Evolutionary conservation across 2,113 vertebrate genomes (phyloP), one percentile per base, ranked within the genome.

Genomic region (Paradoxurus hermaphroditus): DNA sequence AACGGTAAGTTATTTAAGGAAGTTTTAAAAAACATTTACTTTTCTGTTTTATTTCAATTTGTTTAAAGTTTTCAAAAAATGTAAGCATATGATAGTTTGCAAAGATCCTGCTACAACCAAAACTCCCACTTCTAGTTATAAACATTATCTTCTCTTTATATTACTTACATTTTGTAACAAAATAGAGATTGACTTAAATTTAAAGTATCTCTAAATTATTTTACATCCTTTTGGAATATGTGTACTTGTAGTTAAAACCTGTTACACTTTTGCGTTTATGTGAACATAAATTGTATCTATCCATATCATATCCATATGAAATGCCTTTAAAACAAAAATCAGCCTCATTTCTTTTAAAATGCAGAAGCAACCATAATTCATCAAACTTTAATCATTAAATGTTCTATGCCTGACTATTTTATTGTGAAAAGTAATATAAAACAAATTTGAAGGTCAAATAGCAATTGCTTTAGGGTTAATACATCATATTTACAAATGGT

Each of bases 41-140:
- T 99, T 99, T 98, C 98, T 99, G 99, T 96, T 99, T 99, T 98
- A 99, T 98, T 99, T 99, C 99, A 99, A 98, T 98, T 99, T 99
- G 98, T 98, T 98, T 98, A 98, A 99, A 99, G 98, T 95, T 98
- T 97, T 97, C 90, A 93, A 98, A 98, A 99, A 99, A 99, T 98
- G 98, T 98, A 98, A 98, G 97, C 98, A 99, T 95, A 98, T 98
- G 98, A 95, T 98, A 97, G 98, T 98, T 98, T 98, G 95, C 97
- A 98, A 98, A 97, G 97, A 98, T 98, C 98, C 98, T 98, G 95
- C 97, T 94, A 93, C 44, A 92, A 94, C 86, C 79, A 65, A 98
- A 98, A 98, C 97, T 98, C 97, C 98, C 95, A 95, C 86, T 98
- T 96, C 92, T 97, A 94, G 90, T 97, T 98, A 96, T 97, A 98